phyloP scores from a whole-genome alignment of 2,797 vertebrate species.

The Echeneis naucrates region DNA sequence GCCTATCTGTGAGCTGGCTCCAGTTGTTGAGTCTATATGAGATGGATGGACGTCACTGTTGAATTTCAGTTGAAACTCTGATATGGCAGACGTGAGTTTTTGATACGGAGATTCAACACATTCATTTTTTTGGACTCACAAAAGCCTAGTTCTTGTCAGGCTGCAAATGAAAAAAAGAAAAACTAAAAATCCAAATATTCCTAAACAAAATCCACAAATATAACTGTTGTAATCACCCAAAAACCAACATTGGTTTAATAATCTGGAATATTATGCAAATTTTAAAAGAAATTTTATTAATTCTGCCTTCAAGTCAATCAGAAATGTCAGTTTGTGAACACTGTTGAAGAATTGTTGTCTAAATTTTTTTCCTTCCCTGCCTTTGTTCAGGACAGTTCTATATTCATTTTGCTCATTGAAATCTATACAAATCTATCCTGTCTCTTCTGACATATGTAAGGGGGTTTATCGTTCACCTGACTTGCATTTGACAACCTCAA shows the following conservation, averaged over 20 bases:
- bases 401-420: constrained; percentile 1
- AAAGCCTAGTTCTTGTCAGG: background rate
- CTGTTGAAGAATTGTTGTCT: background rate
- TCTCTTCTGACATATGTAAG: background rate
- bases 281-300: constrained; percentile 5
- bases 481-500: constrained; percentile 22
- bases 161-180: background rate
- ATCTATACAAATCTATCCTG: constrained; percentile 7
- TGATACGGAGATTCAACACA: constrained; percentile 24
- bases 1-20: constrained; percentile 2
- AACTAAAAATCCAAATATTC: background rate
- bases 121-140: too few relatives aligned
- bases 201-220: background rate
- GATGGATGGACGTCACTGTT: constrained; percentile 24
- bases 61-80: constrained; percentile 19
- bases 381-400: background rate
- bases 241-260: constrained; percentile 22
- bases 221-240: background rate
- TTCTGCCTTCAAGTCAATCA: background rate
- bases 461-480: constrained; percentile 39
- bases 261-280: constrained; percentile 3
- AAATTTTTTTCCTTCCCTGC: constrained; percentile 5
- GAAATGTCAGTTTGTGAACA: background rate
- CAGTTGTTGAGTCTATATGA: constrained; percentile 30
- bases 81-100: constrained; percentile 30